Percentiles rank a stretch among this genome's conserved stretches.
Evolutionary conservation across 2,797 vertebrate genomes (phyloP).

Genomic region (Acanthurus lineatus): DNA sequence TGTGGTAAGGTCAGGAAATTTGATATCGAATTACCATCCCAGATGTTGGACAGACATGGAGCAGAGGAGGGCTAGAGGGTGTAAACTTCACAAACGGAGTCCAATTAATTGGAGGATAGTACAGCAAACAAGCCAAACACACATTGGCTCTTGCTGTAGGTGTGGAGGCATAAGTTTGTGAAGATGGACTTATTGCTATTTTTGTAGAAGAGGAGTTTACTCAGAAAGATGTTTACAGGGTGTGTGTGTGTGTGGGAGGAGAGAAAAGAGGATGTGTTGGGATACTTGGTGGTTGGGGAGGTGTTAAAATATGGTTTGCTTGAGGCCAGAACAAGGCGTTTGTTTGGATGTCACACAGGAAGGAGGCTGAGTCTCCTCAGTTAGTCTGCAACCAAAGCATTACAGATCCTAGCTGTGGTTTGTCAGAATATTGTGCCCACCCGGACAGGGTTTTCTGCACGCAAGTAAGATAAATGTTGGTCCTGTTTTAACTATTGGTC

Average conservation of each 20-base stretch:
- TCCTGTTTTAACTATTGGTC: background rate
- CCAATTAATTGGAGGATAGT: constrained; percentile 36
- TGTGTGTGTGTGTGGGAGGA: constrained; percentile 5
- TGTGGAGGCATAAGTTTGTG: constrained; percentile 11
- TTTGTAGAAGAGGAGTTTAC: constrained; percentile 8
- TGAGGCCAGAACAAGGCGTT: constrained; percentile 51
- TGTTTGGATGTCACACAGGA: constrained; percentile 57
- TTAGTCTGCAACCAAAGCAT: constrained; percentile 21
- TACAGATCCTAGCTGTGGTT: constrained; percentile 14
- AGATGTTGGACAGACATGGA: constrained; percentile 44
- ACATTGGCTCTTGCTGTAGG: constrained; percentile 10
- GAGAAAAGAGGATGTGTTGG: constrained; percentile 20
- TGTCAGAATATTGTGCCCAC: constrained; percentile 15
- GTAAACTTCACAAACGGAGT: constrained; percentile 22
- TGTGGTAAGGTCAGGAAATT: constrained; percentile 48
- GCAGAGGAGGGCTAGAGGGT: background rate
- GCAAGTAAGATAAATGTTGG: background rate
- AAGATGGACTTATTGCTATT: background rate
- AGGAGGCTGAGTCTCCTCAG: constrained; percentile 18
- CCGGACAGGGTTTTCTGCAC: background rate
- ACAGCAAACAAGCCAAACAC: constrained; percentile 5
- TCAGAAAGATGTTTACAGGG: constrained; percentile 14
- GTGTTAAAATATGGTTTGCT: constrained; percentile 57
- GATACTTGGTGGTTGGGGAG: constrained; percentile 7
- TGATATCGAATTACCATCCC: constrained; percentile 43